Conservation (phyloP, 2,797 vertebrate genomes). For the Glossophaga mutica region DNA sequence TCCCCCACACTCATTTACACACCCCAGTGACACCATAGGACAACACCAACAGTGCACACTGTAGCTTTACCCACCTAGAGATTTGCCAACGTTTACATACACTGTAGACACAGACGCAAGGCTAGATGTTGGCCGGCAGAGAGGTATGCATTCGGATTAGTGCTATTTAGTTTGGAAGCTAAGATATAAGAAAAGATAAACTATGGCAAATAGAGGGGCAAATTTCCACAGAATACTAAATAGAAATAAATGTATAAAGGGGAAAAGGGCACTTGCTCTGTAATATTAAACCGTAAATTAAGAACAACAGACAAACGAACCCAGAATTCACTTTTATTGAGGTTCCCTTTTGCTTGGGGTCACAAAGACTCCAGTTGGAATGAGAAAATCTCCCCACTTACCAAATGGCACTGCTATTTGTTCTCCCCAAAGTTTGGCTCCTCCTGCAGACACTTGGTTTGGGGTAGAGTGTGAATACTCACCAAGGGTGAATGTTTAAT, state of each 20-base stretch:
- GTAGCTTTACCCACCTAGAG: not conserved
- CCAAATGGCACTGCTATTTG: not conserved
- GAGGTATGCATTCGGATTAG: conserved; percentile 41
- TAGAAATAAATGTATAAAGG: not conserved
- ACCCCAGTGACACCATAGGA: not conserved
- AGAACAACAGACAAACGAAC: not conserved
- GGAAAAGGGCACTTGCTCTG: not conserved
- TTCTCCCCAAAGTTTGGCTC: not conserved
- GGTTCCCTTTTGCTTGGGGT: not conserved
- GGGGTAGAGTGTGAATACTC: too few species aligned
- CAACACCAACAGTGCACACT: not conserved
- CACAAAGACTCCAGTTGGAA: not conserved
- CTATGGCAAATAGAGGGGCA: not conserved
- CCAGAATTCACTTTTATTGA: not conserved
- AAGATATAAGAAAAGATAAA: conserved; percentile 48
- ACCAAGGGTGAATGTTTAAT: not conserved
- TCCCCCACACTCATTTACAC: not conserved
- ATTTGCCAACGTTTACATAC: conserved; percentile 45
- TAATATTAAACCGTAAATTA: not conserved
- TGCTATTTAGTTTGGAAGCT: conserved; percentile 61
- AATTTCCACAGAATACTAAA: not conserved
- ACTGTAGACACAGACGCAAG: not conserved
- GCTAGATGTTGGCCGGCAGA: not conserved
- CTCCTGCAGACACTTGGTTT: not conserved
- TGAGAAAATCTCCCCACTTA: not conserved